Evolutionary conservation across 2,113 vertebrate genomes (phyloP).

Genomic region (Montifringilla adamsi): DNA sequence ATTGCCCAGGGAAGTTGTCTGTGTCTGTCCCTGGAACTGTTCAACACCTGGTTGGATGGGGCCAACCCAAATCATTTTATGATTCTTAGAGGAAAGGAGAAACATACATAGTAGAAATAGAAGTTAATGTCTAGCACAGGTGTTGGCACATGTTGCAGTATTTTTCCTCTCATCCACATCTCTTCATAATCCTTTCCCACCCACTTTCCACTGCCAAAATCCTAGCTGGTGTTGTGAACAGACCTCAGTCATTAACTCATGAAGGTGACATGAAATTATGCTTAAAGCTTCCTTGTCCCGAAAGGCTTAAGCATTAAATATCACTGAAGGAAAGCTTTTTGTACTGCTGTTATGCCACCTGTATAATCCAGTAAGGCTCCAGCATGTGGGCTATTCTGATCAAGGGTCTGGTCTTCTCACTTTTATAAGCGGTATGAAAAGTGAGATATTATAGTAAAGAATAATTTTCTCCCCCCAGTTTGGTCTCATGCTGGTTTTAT

Average conservation of each 20-base stretch:
- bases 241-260: accelerated
- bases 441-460: background rate
- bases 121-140: background rate
- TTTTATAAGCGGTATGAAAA: background rate
- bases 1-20: background rate
- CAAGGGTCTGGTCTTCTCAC: background rate
- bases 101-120: background rate
- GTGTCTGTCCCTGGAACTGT: background rate
- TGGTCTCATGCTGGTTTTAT: background rate
- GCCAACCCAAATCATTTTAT: background rate
- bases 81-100: background rate
- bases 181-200: background rate
- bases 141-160: accelerated
- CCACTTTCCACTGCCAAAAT: background rate
- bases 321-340: background rate
- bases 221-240: background rate
- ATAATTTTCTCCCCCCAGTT: background rate
- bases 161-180: background rate
- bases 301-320: background rate
- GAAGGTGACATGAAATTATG: background rate
- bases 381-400: background rate
- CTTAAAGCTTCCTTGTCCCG: background rate
- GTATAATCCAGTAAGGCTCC: accelerated
- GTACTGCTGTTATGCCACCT: background rate
- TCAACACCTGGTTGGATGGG: background rate